These are phyloP conservation scores for Myotis lucifugus DNA, from an alignment of 2,113 vertebrate species.

Conservation along the genomic window DNA sequence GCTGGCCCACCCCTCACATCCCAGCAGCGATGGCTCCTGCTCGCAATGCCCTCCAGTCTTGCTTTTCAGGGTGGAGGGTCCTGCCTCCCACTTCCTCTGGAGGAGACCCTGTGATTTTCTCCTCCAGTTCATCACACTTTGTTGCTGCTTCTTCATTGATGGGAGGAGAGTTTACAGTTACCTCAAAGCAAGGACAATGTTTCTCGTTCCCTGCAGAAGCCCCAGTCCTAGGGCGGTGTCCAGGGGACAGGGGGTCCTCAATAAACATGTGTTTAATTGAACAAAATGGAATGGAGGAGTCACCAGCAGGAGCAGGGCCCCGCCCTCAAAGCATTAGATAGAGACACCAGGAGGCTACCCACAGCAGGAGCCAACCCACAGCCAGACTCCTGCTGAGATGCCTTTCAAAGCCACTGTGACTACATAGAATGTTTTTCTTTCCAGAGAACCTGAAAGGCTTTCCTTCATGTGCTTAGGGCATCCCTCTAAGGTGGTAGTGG, in stretches of 20 bases:
- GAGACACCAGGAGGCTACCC: fast-evolving
- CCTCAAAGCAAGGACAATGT: not conserved
- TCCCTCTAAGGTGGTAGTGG: not conserved
- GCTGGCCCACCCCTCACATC: not conserved
- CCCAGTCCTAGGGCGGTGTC: fast-evolving
- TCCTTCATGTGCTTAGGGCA: not conserved
- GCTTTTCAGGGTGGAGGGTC: not conserved
- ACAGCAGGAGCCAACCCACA: too few species aligned
- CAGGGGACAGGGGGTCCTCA: not conserved
- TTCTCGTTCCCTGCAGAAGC: not conserved
- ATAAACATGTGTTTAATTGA: fast-evolving
- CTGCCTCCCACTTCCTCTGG: not conserved
- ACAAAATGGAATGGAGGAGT: not conserved
- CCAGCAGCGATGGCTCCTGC: not conserved
- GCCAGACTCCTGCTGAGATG: not conserved
- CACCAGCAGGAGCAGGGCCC: not conserved
- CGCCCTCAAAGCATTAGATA: fast-evolving
- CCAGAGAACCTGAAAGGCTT: not conserved
- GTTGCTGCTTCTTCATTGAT: not conserved
- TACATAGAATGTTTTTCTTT: not conserved
- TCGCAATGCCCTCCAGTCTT: not conserved
- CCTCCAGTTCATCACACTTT: not conserved
- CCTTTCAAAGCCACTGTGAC: not conserved
- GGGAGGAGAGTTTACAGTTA: not conserved
- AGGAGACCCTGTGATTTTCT: not conserved